These are phyloP conservation scores for Montipora cactus DNA, from an alignment of 64 coral and sea anemone species.

Conservation along the genomic window DNA sequence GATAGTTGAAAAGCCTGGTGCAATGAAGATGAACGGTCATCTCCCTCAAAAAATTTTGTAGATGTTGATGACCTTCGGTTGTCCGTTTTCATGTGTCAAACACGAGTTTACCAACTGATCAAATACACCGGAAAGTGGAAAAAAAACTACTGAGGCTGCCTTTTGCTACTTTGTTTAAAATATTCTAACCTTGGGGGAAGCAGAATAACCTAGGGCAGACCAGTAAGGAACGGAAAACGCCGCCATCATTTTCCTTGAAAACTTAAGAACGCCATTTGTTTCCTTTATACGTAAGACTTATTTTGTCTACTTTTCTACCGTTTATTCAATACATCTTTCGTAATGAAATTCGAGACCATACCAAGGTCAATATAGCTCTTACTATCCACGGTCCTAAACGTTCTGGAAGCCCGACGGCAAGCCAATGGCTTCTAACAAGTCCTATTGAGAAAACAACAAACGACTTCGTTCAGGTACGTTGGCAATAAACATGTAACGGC, in stretches of 20 bases:
- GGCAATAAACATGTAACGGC: background rate
- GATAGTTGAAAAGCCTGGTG: background rate
- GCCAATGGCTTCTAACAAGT: background rate
- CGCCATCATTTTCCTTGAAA: too few species aligned
- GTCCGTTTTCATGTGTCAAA: background rate
- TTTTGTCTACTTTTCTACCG: background rate
- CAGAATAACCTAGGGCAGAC: too few species aligned
- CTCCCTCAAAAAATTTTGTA: background rate
- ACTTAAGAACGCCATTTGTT: background rate
- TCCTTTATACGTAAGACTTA: background rate
- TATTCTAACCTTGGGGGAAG: background rate
- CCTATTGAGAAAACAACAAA: background rate
- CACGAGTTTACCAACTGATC: background rate
- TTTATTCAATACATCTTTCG: constrained; percentile 1
- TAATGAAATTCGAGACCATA: constrained; percentile 29
- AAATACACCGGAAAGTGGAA: background rate
- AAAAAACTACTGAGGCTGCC: background rate
- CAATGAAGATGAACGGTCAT: too few species aligned
- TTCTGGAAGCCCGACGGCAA: too few species aligned
- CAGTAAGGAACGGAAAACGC: too few species aligned
- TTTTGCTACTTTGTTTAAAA: background rate
- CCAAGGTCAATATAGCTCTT: background rate
- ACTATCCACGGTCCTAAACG: background rate
- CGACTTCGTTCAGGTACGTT: background rate
- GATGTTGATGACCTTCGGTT: background rate